Base-by-base conservation (phyloP, 2,888 invertebrate genomes). In the Drosophila engyochracea region DNA sequence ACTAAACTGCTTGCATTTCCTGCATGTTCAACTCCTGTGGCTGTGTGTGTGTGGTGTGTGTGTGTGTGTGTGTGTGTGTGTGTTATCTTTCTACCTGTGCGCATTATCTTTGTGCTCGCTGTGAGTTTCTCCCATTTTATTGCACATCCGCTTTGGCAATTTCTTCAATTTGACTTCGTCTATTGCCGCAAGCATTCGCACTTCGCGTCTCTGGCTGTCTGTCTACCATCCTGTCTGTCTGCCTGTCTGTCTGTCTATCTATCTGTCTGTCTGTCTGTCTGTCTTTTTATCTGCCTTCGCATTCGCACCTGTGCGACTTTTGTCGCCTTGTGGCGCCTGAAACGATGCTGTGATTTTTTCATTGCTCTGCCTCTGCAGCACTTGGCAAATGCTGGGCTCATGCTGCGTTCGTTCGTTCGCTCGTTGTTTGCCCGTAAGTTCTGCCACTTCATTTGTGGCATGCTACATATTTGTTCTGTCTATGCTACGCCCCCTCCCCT, bases 381-480 rank as follows among this genome's bases (percentile, higher is more conserved):
- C 57, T 57, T 62, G 62, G 41, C 63, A 58, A 47, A 33, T 53
- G 53, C 25, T 37, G 33, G 25, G 7, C 44, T 49, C 55, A 22
- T 19, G 54, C 12, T 55, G 25, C 55, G 35, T 37, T 25, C 44
- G 35, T 37, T 25, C 44, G 22, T 14, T 14, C 47, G 47, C 7
- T 61, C n/a, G 16, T 25, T 57, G 62, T 37, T 63, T 69, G 37
- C 39, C 64, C 65, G 70, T 66, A 62, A 66, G 51, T 77, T 63
- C 71, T 85, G 83, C 70, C 88, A 82, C 85, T 89, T 84, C 78
- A 85, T 82, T 89, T 84, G 87, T 67, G 83, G 78, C 70, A 66
- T 74, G 63, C 66, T 65, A 62, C 59, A 41, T 31, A 14, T 53
- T 31, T 63, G 73, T 41, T 64, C 35, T 64, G 53, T 35, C 44